phyloP scores from a whole-genome alignment of 2,797 vertebrate species.

The Acipenser oxyrinchus region DNA sequence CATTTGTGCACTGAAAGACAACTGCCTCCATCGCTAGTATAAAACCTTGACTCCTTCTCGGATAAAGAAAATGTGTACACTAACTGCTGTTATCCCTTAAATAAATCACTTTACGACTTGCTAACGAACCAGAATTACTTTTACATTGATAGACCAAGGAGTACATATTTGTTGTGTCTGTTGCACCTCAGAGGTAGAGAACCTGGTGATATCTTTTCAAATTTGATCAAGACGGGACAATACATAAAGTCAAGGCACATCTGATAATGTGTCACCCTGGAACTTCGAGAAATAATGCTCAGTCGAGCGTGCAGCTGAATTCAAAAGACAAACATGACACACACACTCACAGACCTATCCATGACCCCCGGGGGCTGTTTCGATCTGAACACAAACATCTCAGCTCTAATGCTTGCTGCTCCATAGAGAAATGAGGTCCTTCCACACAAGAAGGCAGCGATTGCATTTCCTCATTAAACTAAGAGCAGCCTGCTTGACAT shows the following conservation, averaged over 20 bases:
- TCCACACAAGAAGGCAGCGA: conserved; percentile 45
- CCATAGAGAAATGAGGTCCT: conserved; percentile 47
- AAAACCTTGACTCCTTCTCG: no score
- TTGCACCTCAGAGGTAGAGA: no score
- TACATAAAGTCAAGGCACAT: neutral
- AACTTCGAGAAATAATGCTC: neutral
- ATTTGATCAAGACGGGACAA: neutral
- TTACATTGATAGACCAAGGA: no score
- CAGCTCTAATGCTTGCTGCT: conserved; percentile 34
- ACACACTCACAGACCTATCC: neutral
- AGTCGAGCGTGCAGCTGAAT: conserved; percentile 1
- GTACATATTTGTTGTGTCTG: no score
- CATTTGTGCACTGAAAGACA: no score
- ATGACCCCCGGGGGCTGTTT: neutral
- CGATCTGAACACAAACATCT: no score
- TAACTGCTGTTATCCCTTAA: no score
- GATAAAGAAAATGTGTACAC: no score
- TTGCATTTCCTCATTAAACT: conserved; percentile 40
- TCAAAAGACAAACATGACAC: neutral
- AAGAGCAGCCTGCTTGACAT: conserved; percentile 40
- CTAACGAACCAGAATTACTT: no score
- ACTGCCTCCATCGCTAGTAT: no score
- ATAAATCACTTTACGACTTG: no score
- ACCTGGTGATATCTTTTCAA: no score
- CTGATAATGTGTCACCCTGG: neutral